Evolutionary conservation across 2,797 vertebrate species (phyloP).

Genomic region (Chromobotia macracanthus): DNA sequence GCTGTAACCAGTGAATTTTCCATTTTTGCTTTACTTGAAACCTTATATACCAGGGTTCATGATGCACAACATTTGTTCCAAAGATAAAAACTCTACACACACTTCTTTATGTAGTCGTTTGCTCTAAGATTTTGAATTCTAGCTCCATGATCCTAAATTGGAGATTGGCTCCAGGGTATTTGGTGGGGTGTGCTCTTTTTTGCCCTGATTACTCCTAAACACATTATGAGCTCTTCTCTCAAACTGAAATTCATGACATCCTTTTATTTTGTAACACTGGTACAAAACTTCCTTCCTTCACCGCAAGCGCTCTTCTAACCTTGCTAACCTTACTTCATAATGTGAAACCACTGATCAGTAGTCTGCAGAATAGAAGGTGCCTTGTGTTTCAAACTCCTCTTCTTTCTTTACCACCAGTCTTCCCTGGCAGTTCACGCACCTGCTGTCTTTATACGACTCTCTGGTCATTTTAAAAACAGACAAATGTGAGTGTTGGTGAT

Average conservation of each 20-base stretch:
- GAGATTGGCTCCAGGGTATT: neutral
- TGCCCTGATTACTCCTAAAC: neutral
- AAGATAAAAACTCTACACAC: neutral
- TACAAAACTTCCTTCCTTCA: neutral
- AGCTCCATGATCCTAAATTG: neutral
- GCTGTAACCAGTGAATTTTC: slow-evolving; percentile 8
- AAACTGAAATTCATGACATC: neutral
- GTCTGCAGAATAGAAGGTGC: slow-evolving; percentile 1
- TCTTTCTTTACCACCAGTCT: neutral
- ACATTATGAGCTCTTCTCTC: neutral
- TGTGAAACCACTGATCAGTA: neutral
- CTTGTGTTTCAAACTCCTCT: neutral
- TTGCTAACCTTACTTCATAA: slow-evolving; percentile 6
- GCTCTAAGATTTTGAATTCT: neutral
- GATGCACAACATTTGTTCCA: neutral
- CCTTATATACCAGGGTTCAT: slow-evolving; percentile 30
- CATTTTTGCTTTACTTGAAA: slow-evolving; percentile 39
- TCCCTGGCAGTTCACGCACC: neutral
- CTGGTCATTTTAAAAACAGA: slow-evolving; percentile 27
- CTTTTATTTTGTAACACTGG: neutral
- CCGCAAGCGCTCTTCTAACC: slow-evolving; percentile 23
- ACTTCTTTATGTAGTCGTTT: neutral
- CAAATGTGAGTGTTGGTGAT: slow-evolving; percentile 21
- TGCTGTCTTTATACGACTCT: slow-evolving; percentile 18
- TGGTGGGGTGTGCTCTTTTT: neutral